Conservation (phyloP, 2,797 vertebrate species). For the Bucorvus abyssinicus region DNA sequence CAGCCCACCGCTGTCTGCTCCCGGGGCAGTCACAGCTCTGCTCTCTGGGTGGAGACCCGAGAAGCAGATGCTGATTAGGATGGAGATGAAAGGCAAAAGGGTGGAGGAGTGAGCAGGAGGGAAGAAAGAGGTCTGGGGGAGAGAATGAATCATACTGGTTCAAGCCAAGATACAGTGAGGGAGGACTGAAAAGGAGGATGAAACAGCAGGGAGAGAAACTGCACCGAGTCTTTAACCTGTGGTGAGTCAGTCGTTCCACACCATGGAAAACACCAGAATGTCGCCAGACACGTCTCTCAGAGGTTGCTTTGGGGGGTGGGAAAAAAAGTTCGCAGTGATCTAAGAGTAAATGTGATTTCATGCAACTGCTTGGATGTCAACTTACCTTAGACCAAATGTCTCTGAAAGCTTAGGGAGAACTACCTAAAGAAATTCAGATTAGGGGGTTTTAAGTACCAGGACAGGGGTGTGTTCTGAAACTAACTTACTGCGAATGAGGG, state of each 20-base stretch:
- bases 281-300: background rate
- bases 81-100: background rate
- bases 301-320: rapidly evolving
- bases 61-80: background rate
- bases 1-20: background rate
- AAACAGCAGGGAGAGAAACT: background rate
- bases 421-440: background rate
- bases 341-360: background rate
- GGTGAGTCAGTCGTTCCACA: background rate
- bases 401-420: background rate
- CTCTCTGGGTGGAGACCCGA: background rate
- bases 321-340: background rate
- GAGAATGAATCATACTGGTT: background rate
- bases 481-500: background rate
- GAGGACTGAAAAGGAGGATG: background rate
- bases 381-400: background rate
- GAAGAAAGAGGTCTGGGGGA: background rate
- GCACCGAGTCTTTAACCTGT: background rate
- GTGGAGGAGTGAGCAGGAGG: background rate
- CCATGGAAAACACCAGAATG: background rate
- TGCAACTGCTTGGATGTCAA: background rate
- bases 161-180: background rate
- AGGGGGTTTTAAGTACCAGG: background rate
- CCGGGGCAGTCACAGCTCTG: background rate
- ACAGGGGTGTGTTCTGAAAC: background rate